Evolutionary conservation across 1,140 invertebrate genomes (phyloP).

Genomic region (Bombus difficillimus): DNA sequence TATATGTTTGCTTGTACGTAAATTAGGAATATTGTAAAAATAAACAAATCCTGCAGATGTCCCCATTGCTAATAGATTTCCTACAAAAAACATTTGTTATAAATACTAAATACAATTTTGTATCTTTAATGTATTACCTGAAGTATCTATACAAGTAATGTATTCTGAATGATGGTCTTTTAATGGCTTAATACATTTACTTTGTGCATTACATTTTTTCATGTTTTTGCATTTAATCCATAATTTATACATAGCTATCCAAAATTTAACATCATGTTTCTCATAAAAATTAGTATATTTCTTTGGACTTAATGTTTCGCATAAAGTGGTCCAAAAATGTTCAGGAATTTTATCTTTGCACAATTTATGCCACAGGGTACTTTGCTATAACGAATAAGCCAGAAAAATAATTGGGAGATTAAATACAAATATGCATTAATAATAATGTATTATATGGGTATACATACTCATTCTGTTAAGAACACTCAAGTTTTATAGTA

Average conservation of each 20-base stretch:
- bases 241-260: conserved; percentile 54
- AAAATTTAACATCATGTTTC: conserved; percentile 42
- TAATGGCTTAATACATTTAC: conserved; percentile 31
- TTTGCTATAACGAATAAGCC: conserved; percentile 35
- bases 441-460: neutral
- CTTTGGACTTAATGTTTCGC: conserved; percentile 49
- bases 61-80: conserved; percentile 55
- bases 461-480: neutral
- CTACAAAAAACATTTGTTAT: conserved; percentile 42
- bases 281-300: conserved; percentile 38
- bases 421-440: neutral
- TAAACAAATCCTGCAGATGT: conserved; percentile 59
- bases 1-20: conserved; percentile 17
- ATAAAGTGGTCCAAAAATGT: conserved; percentile 49
- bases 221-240: conserved; percentile 58
- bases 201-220: conserved; percentile 22
- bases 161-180: conserved; percentile 32
- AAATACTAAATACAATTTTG: neutral
- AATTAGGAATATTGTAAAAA: conserved; percentile 46
- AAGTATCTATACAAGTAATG: conserved; percentile 53
- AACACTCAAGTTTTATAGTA: neutral
- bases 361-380: conserved; percentile 50
- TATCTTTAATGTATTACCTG: conserved; percentile 44
- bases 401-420: neutral
- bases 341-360: conserved; percentile 58